These are phyloP conservation scores for Cyprinella venusta DNA, from an alignment of 2,797 vertebrate genomes.

Conservation along the genomic window DNA sequence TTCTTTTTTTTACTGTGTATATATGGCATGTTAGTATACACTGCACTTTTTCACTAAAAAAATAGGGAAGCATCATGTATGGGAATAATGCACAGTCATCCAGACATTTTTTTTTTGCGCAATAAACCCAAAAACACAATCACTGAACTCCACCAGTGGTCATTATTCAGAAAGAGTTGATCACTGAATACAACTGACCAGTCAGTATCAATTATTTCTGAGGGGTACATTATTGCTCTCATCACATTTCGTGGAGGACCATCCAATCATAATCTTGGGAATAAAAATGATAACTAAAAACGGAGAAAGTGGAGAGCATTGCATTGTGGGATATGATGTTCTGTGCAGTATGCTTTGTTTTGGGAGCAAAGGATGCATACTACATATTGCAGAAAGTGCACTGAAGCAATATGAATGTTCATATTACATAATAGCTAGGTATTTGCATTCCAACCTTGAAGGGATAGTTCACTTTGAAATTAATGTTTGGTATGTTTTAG, in stretches of 20 bases:
- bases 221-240: slow-evolving; percentile 6
- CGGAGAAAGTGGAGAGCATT: background rate
- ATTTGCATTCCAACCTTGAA: background rate
- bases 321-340: background rate
- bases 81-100: background rate
- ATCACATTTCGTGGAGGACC: background rate
- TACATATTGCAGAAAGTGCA: background rate
- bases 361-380: background rate
- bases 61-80: background rate
- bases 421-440: background rate
- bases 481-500: no score
- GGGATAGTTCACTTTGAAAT: no score
- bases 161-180: background rate
- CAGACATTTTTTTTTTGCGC: background rate
- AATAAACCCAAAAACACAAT: background rate
- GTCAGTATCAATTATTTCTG: background rate
- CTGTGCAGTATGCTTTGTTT: background rate
- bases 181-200: background rate
- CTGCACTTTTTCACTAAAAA: background rate
- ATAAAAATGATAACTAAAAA: background rate
- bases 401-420: background rate
- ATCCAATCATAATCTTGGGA: background rate
- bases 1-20: background rate
- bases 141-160: background rate
- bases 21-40: background rate